A percentile compares a stretch with the other conserved stretches of the same genome.
These are phyloP conservation scores for Chanos chanos DNA, from an alignment of 2,797 vertebrate species.

Conservation along the genomic window DNA sequence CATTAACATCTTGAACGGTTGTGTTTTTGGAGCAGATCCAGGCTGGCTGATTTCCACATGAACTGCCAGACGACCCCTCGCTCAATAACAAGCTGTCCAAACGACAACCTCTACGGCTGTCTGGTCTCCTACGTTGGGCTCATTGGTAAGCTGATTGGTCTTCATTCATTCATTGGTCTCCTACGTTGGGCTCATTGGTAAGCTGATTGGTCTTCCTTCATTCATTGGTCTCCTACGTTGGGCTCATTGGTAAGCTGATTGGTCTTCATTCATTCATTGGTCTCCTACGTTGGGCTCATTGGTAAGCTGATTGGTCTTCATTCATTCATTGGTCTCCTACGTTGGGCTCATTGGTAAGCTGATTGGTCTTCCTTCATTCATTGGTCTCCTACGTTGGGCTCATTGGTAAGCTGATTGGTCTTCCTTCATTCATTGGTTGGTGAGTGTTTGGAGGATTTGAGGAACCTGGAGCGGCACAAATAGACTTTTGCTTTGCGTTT, in stretches of 20 bases:
- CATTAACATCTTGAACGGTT: conserved; percentile 15
- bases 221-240: conserved; percentile 87
- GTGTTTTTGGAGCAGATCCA: conserved; percentile 70
- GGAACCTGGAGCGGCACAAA: background rate
- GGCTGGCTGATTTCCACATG: conserved; percentile 88
- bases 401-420: conserved; percentile 87
- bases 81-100: conserved; percentile 79
- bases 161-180: conserved; percentile 74
- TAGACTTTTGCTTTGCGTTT: background rate
- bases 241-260: too few relatives aligned
- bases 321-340: conserved; percentile 90
- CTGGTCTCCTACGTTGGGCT: conserved; percentile 88
- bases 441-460: conserved; percentile 23
- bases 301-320: too few relatives aligned
- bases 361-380: too few relatives aligned
- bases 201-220: too few relatives aligned
- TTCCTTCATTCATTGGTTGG: conserved; percentile 87
- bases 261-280: too few relatives aligned
- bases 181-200: conserved; percentile 87
- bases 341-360: conserved; percentile 87
- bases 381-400: conserved; percentile 88
- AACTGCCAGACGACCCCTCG: conserved; percentile 83
- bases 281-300: conserved; percentile 87
- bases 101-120: conserved; percentile 89
- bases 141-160: conserved; percentile 73